Base-by-base conservation (phyloP, 2,888 invertebrate genomes). In the Stenolophus ochropezus region DNA sequence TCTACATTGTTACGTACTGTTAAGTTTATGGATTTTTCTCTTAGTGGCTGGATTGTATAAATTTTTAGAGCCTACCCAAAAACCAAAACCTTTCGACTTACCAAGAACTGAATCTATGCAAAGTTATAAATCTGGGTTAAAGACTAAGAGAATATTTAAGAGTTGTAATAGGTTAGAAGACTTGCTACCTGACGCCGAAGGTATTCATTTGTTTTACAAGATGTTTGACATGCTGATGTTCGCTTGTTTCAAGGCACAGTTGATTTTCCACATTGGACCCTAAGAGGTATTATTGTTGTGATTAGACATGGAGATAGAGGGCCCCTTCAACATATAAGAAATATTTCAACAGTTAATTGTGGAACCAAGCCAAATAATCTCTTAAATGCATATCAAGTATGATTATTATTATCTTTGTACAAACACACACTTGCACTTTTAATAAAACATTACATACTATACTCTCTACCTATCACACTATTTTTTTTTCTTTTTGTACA, bases 301-400 rank as follows among this genome's bases (percentile, higher is more conserved):
- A 94, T 96, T 2, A 91, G 98, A 14, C 98, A 98, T 87, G 98
- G 98, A 0, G 97, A 97, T 88, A 91, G 98, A 71, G 96, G 97
- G 0, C 96, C 97, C 0, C 91, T 98, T 83, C 94, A 96, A 6
- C 95, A 96, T 87, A 92, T 98, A 0, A 92, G 94, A 76, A 95
- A 94, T 82, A 94, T 96, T 49, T 93, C 94, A 73, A 92, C 92
- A 76, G 91, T 97, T 16, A 94, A 96, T 83, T 98, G 97, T 88
- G 94, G 94, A 51, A 90, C 87, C 23, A 84, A 86, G 25, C 86
- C 87, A 81, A 87, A 85, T n/a, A 85, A 87, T 56, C 83, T 88
- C 69, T 85, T 89, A 81, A 86, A 85, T 82, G 84, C 87, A 4
- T 90, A 89, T 83, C 89, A 89, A 87, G 89, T 89, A 84, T 4